These are phyloP conservation scores for Heliconius hermathena DNA, from an alignment of 1,140 invertebrate genomes.

Conservation along the genomic window DNA sequence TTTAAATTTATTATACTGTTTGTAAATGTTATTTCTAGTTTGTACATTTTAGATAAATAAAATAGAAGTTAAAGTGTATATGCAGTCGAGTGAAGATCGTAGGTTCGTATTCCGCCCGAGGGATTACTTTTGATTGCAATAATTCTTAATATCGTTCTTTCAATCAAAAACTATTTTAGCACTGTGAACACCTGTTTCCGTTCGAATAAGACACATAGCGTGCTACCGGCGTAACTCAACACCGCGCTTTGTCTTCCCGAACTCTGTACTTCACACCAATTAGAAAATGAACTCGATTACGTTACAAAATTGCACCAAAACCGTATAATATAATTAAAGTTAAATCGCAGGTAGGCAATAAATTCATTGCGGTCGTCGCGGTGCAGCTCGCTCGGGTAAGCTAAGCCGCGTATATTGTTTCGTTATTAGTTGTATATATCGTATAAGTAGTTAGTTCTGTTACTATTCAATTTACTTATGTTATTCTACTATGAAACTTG, in stretches of 20 bases:
- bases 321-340: constrained; percentile 27
- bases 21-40: not conserved
- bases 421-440: not conserved
- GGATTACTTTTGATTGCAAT: no score
- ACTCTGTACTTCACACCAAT: not conserved
- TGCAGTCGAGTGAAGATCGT: no score
- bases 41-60: no score
- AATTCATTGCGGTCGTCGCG: constrained; percentile 26
- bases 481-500: no score
- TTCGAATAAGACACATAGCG: not conserved
- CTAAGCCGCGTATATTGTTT: constrained; percentile 9
- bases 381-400: constrained; percentile 16
- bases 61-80: no score
- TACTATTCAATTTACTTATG: no score
- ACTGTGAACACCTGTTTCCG: no score
- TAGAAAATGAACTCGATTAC: not conserved
- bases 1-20: constrained; percentile 5
- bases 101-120: no score
- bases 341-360: constrained; percentile 31
- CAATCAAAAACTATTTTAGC: not conserved
- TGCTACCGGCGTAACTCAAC: not conserved
- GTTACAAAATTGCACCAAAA: constrained; percentile 3
- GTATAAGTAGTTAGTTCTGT: no score
- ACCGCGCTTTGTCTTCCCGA: not conserved
- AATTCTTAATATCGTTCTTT: no score